phyloP scores from a whole-genome alignment of 2,888 invertebrate genomes.

The Ptychoptera contaminata region DNA sequence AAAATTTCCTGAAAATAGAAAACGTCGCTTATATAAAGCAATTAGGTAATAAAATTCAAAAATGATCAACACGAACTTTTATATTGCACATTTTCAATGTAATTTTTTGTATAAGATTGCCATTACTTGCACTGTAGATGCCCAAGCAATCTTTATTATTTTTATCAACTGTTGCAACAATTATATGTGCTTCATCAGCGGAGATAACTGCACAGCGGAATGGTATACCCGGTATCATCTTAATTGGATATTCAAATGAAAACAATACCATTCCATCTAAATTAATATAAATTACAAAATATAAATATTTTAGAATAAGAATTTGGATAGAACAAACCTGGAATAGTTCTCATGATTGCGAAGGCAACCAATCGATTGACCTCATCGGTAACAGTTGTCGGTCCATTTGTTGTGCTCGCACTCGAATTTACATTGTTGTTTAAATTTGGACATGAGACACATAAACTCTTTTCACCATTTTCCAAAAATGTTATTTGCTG shows the following conservation, averaged over 20 bases:
- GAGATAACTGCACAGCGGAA: constrained; percentile 69
- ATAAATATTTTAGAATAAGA: not conserved
- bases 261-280: constrained; percentile 61
- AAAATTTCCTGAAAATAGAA: constrained; percentile 42
- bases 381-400: constrained; percentile 34
- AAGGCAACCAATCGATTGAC: constrained; percentile 43
- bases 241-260: constrained; percentile 66
- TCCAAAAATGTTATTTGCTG: constrained; percentile 31
- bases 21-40: not conserved
- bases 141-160: constrained; percentile 65
- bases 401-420: constrained; percentile 22
- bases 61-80: constrained; percentile 41
- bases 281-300: constrained; percentile 12
- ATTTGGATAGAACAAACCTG: constrained; percentile 46
- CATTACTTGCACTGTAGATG: constrained; percentile 69
- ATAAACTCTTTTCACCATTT: constrained; percentile 27
- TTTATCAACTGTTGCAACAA: constrained; percentile 69
- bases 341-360: constrained; percentile 52
- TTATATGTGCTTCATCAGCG: constrained; percentile 61
- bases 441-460: constrained; percentile 28
- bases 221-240: constrained; percentile 48
- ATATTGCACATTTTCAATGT: constrained; percentile 34
- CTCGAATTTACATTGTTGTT: constrained; percentile 33
- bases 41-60: not conserved
- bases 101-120: constrained; percentile 38